Conservation (phyloP, 2,113 vertebrate species). For the Calyptommatus sinebrachiatus region DNA sequence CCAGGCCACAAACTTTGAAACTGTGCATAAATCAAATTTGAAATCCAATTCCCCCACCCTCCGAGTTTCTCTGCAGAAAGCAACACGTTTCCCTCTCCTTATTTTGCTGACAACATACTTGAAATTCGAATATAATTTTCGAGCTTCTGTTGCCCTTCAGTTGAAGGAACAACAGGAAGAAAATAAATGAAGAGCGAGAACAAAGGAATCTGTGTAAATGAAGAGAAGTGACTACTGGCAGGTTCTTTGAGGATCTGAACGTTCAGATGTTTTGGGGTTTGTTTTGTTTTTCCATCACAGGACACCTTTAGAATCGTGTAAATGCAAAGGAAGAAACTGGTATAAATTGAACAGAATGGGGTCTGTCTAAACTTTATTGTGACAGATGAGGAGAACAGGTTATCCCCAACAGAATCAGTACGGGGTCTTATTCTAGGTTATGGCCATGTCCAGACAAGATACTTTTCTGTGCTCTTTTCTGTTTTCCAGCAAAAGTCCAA, state of each 20-base stretch:
- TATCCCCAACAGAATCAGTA: neutral
- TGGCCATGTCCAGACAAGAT: too few species aligned
- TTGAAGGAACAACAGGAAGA: slow-evolving; percentile 1
- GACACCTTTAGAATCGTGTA: slow-evolving; percentile 9
- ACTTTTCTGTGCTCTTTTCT: too few species aligned
- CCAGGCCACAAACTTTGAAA: too few species aligned
- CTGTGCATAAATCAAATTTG: neutral
- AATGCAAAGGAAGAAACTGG: neutral
- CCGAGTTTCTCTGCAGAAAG: neutral
- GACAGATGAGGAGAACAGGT: neutral
- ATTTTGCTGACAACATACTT: neutral
- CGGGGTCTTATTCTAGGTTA: neutral
- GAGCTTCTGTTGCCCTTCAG: slow-evolving; percentile 7
- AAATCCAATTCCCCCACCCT: neutral
- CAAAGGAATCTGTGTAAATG: slow-evolving; percentile 6
- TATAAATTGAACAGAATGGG: neutral
- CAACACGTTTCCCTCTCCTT: neutral
- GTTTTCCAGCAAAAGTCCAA: too few species aligned
- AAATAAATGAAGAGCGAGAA: neutral
- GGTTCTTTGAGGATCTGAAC: slow-evolving; percentile 6
- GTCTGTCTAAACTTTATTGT: neutral
- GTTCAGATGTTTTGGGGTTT: neutral
- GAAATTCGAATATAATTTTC: neutral
- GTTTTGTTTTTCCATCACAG: too few species aligned
- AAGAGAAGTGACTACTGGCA: neutral